Base-by-base conservation (phyloP, 2,888 invertebrate species). In the Dugesia japonica region DNA sequence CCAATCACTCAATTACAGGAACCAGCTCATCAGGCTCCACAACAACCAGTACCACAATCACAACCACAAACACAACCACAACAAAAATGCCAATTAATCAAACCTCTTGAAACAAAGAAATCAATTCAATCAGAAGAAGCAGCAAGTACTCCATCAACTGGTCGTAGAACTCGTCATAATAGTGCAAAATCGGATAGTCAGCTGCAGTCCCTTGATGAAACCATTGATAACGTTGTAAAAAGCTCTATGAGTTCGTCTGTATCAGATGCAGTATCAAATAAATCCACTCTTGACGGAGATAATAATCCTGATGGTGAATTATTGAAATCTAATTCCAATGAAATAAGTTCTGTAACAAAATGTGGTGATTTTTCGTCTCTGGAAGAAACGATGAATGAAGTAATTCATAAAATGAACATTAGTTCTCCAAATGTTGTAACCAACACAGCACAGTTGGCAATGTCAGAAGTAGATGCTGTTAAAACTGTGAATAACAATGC, bases 371-470 rank as follows among this genome's bases (percentile, higher is more conserved):
- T 38, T 9, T 38, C 38, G 17, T 38, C 38, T 13, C 38, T 38
- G 9, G 74, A 74, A 42, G 74, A 74, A 42, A 74, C 74, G 20
- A 74, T 74, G 38, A 74, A 74, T 38, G 74, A 74, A 20, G 74
- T 74, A 28, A 42, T 74, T 4, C 31, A 42, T 38, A 42, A 74
- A 33, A 74, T 38, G 38, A 38, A 17, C 17, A 38, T 13, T 38
- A 38, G 17, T 38, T 38, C 38, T 38, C 38, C 38, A 17, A 38
- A 9, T 9, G 17, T 17, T 38, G 17, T 17, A 13, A 17, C 17
- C 9, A 17, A 9, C 17, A 13, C 38, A 38, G 38, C 17, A 38
- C 38, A 38, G 17, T 17, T 17, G 9, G 17, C 17, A 38, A 38
- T 38, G 17, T 38, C 13, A 9, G 38, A 38, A 38, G 17, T 38